phyloP scores from a whole-genome alignment of 2,113 vertebrate genomes.

The Clupea harengus region DNA sequence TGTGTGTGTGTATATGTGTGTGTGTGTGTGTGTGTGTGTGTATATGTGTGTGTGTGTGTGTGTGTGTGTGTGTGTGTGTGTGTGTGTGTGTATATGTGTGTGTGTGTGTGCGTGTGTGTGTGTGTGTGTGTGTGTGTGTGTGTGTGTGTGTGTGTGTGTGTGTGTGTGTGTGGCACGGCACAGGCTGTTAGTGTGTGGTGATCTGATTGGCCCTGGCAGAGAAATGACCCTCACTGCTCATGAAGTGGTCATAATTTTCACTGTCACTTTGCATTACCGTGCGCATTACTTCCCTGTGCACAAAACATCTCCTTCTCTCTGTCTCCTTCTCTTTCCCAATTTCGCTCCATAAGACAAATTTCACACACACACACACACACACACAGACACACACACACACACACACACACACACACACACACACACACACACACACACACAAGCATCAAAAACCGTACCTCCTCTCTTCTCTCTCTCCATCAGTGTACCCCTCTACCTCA shows the following conservation, averaged over 20 bases:
- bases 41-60: too few relatives aligned
- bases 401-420: not conserved
- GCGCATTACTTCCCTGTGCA: not conserved
- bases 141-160: constrained; percentile 3
- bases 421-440: not conserved
- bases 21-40: too few relatives aligned
- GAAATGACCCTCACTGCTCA: constrained; percentile 10
- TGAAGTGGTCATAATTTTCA: constrained; percentile 17
- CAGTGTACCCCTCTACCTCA: not conserved
- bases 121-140: constrained; percentile 6
- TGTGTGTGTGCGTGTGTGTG: not conserved
- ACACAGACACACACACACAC: not conserved
- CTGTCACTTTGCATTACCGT: constrained; percentile 6
- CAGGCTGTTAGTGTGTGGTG: constrained; percentile 1
- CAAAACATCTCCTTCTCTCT: not conserved
- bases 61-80: not conserved
- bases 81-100: not conserved
- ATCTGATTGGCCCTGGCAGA: not conserved
- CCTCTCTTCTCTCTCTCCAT: not conserved
- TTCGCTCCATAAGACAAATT: not conserved
- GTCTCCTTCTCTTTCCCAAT: not conserved
- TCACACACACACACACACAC: not conserved
- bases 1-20: too few relatives aligned
- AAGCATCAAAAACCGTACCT: not conserved
- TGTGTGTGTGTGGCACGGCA: not conserved